phyloP scores from a whole-genome alignment of 2,797 vertebrate genomes.

The Thaleichthys pacificus region DNA sequence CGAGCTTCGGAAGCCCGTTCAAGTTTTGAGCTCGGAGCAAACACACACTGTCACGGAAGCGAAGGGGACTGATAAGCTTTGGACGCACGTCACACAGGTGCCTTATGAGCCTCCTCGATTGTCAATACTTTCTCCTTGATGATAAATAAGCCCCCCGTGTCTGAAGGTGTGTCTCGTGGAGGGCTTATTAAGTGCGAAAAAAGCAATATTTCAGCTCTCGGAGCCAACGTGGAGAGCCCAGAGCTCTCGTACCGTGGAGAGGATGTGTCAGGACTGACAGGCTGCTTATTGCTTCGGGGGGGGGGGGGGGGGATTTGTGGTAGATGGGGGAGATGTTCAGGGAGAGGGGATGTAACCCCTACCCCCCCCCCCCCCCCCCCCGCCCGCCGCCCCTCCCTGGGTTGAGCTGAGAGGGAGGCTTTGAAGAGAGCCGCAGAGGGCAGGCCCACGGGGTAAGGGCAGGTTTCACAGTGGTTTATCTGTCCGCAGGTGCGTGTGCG shows the following conservation, averaged over 20 bases:
- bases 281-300: constrained; percentile 20
- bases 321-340: not conserved
- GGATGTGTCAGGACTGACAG: constrained; percentile 14
- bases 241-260: not conserved
- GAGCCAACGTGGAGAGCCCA: not conserved
- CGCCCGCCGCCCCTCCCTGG: too few species aligned
- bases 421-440: not conserved
- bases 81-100: not conserved
- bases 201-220: constrained; percentile 19
- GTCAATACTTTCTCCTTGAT: constrained; percentile 1
- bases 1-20: not conserved
- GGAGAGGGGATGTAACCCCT: not conserved
- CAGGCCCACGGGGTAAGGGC: not conserved
- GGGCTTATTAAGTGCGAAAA: constrained; percentile 15
- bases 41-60: not conserved
- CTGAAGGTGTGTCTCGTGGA: not conserved
- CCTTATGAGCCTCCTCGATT: not conserved
- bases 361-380: not conserved
- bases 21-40: too few species aligned
- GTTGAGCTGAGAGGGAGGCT: not conserved
- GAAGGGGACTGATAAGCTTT: not conserved
- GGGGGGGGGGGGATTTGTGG: not conserved
- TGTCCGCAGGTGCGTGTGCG: constrained; percentile 3
- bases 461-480: not conserved
- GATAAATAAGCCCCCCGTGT: not conserved